These are phyloP conservation scores for Caenorhabditis tropicalis DNA, from an alignment of 1,140 invertebrate genomes.

Conservation along the genomic window DNA sequence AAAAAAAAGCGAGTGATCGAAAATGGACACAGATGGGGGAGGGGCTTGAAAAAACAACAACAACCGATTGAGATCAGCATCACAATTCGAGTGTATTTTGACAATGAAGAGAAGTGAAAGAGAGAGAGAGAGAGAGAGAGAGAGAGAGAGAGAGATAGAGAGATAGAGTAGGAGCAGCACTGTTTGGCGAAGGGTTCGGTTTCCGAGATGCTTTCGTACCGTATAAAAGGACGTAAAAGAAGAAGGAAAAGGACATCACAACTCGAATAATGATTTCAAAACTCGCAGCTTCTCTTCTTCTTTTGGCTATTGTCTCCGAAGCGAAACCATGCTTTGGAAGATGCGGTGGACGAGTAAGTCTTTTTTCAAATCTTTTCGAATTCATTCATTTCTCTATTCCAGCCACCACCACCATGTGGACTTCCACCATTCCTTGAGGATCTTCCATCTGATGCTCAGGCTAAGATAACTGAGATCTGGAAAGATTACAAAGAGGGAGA, in stretches of 20 bases:
- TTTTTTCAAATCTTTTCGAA: neutral
- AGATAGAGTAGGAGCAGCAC: neutral
- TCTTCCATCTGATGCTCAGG: conserved; percentile 44
- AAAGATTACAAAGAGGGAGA: conserved; percentile 53
- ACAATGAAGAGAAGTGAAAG: no score
- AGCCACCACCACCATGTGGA: conserved; percentile 48
- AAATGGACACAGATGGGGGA: neutral
- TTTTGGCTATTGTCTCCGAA: neutral
- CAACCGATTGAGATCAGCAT: conserved; percentile 32
- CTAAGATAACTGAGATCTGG: conserved; percentile 48
- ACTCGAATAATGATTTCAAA: conserved; percentile 18
- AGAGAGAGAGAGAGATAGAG: neutral
- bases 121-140: neutral
- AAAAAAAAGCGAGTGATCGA: neutral
- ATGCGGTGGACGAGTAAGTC: conserved; percentile 22
- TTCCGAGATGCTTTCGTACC: neutral
- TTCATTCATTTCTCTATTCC: neutral
- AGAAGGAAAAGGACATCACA: neutral
- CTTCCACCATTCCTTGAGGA: conserved; percentile 49
- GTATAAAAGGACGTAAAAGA: neutral
- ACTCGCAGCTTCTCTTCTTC: neutral
- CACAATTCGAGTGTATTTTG: neutral
- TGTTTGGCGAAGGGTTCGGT: conserved; percentile 42
- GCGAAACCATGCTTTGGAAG: conserved; percentile 30
- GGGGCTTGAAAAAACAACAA: conserved; percentile 29